phyloP scores from a whole-genome alignment of 1,140 invertebrate species.

The Pinna nobilis region DNA sequence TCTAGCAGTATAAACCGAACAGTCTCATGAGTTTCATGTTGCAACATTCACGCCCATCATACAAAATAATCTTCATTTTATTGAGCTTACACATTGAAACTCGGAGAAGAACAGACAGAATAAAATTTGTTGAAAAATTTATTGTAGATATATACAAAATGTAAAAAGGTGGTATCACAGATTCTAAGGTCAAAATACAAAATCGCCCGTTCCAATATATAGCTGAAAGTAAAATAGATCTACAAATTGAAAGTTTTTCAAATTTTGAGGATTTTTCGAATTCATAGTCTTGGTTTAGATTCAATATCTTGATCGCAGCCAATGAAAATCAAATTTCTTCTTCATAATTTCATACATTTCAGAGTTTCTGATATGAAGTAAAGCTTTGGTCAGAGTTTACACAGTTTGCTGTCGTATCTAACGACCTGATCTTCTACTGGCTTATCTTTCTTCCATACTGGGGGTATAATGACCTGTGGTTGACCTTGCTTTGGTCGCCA shows the following conservation, averaged over 20 bases:
- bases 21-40: no score
- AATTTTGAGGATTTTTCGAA: not conserved
- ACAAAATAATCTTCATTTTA: no score
- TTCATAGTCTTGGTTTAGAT: not conserved
- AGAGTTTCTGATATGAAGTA: not conserved
- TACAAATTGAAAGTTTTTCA: not conserved
- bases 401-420: slow-evolving; percentile 55
- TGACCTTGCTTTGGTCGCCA: slow-evolving; percentile 69
- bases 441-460: slow-evolving; percentile 66
- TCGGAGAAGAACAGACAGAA: no score
- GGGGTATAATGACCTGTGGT: slow-evolving; percentile 64
- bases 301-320: no score
- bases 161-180: no score
- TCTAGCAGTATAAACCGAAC: no score
- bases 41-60: no score
- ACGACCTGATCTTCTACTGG: slow-evolving; percentile 54
- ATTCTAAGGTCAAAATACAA: no score
- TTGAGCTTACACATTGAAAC: no score
- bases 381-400: slow-evolving; percentile 52
- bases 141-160: no score
- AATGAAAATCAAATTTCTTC: not conserved
- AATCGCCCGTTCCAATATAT: no score
- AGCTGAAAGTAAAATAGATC: not conserved
- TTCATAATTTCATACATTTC: not conserved
- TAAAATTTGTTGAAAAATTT: no score